A percentile compares a stretch with the other conserved stretches of the same genome.
Evolutionary conservation across 2,113 vertebrate genomes (phyloP).

Genomic region (Eublepharis macularius): DNA sequence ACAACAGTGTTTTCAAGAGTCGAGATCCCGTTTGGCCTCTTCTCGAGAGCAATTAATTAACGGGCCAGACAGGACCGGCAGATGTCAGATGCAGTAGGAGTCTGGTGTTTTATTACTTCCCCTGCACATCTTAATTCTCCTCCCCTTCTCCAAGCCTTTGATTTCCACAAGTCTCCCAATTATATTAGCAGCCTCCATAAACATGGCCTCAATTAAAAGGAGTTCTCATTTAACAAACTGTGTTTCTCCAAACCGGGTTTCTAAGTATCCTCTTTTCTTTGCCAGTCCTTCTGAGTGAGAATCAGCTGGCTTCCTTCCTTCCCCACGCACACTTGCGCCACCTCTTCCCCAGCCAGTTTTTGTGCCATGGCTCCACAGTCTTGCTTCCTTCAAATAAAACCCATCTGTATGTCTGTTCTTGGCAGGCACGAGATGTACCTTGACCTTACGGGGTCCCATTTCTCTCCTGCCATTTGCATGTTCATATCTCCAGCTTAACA

Average conservation of each 20-base stretch:
- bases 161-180: slow-evolving; percentile 62
- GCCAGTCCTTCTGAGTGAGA: slow-evolving; percentile 19
- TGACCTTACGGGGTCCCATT: not conserved
- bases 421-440: not conserved
- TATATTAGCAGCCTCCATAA: slow-evolving; percentile 33
- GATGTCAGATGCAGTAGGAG: slow-evolving; percentile 55
- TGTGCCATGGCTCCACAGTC: not conserved
- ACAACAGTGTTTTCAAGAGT: not conserved
- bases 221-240: slow-evolving; percentile 8
- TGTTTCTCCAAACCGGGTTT: slow-evolving; percentile 20
- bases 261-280: slow-evolving; percentile 5
- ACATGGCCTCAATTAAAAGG: slow-evolving; percentile 33
- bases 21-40: slow-evolving; percentile 52
- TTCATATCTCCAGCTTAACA: slow-evolving; percentile 38
- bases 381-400: not conserved
- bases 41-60: slow-evolving; percentile 60
- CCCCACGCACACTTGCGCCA: accelerated
- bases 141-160: slow-evolving; percentile 48
- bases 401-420: not conserved
- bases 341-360: no score
- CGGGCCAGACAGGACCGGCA: slow-evolving; percentile 64
- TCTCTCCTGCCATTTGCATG: slow-evolving; percentile 16
- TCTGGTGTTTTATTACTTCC: slow-evolving; percentile 61
- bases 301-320: not conserved
- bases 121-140: slow-evolving; percentile 3